Percentiles rank a stretch among this genome's conserved stretches.
These are phyloP conservation scores for Tetramorium alpestre DNA, from an alignment of 1,140 invertebrate species.

Conservation along the genomic window DNA sequence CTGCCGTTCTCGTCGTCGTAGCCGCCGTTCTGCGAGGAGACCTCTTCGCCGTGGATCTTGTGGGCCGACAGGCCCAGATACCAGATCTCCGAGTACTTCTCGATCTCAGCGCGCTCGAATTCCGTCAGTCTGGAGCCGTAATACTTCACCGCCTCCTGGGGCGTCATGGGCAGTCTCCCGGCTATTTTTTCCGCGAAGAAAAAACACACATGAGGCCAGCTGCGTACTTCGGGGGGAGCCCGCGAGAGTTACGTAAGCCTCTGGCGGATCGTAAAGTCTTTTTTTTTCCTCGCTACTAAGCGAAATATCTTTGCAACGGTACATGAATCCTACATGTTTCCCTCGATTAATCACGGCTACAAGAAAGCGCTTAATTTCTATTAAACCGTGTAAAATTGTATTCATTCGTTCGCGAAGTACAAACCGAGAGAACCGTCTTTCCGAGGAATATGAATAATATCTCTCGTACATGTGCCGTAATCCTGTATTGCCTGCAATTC, in stretches of 20 bases:
- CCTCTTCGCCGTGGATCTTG: constrained; percentile 93
- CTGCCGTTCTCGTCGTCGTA: constrained; percentile 97
- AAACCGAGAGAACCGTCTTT: neutral
- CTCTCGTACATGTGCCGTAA: constrained; percentile 4
- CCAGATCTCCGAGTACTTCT: constrained; percentile 95
- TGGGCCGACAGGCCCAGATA: constrained; percentile 94
- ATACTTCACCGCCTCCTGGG: constrained; percentile 90
- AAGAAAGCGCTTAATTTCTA: neutral
- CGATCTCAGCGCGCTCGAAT: constrained; percentile 93
- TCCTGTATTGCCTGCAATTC: neutral
- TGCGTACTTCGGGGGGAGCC: neutral
- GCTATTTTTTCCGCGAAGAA: constrained; percentile 68
- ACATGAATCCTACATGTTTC: neutral
- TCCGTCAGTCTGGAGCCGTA: constrained; percentile 94
- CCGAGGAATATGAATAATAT: constrained; percentile 3
- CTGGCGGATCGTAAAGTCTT: neutral
- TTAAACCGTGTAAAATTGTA: neutral
- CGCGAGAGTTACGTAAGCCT: neutral
- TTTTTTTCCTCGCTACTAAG: neutral
- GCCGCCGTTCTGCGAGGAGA: constrained; percentile 92
- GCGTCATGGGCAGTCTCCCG: constrained; percentile 84
- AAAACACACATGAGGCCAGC: neutral
- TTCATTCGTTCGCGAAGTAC: neutral
- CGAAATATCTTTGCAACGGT: neutral
- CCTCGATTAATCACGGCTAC: neutral